These are phyloP conservation scores for Gerris buenoi DNA, from an alignment of 1,140 invertebrate species.

Conservation along the genomic window DNA sequence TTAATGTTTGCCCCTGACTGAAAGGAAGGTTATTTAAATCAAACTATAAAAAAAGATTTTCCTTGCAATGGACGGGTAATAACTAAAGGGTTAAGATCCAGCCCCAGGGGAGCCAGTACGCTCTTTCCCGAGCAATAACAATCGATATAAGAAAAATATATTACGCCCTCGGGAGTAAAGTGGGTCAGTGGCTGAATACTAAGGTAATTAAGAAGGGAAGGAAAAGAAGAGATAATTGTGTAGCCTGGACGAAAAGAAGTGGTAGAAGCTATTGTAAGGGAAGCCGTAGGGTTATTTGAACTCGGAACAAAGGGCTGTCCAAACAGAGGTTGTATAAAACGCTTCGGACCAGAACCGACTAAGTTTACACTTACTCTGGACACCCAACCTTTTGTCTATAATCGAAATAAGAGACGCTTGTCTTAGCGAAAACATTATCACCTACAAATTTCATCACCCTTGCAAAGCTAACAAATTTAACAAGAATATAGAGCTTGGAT, in stretches of 20 bases:
- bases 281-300: background rate
- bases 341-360: background rate
- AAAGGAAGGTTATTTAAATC: background rate
- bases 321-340: background rate
- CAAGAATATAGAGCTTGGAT: no score
- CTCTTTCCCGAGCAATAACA: background rate
- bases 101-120: background rate
- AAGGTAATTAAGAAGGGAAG: background rate
- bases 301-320: background rate
- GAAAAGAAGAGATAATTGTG: background rate
- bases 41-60: background rate
- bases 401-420: background rate
- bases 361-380: background rate
- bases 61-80: background rate
- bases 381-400: background rate
- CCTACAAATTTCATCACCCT: no score
- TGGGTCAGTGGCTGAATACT: background rate
- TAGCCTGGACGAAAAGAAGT: no score
- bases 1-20: background rate
- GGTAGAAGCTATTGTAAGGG: background rate
- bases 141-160: background rate
- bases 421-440: no score
- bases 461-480: no score
- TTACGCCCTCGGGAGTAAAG: background rate
- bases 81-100: background rate